Base-by-base conservation (phyloP, 2,888 invertebrate species). In the Herminia tarsipennalis region DNA sequence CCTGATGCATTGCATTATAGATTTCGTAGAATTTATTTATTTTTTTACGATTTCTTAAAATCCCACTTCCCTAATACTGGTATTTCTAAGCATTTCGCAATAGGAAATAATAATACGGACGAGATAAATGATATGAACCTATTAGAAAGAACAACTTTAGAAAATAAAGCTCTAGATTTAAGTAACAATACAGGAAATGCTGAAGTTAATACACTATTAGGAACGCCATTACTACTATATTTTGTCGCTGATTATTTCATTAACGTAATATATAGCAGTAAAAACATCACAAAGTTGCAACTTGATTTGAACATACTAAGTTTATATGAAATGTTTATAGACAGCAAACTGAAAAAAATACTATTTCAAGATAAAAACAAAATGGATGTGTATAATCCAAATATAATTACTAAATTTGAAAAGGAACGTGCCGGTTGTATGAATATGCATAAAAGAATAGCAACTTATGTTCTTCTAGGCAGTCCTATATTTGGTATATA, bases 261-360 rank as follows among this genome's bases (percentile, higher is more conserved):
- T 9, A 44, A 27, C n/a, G 13, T 64, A 5, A 30, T 42, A 38
- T 6, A 22, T 9, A 4, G 18, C 2, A 27, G 13, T 6, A 16
- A 27, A 29, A 35, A 9, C 1, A 14, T 18, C 1, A 17, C 17
- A 0, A 45, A 39, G 30, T 44, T 46, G 51, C 14, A 50, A 14
- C n/a, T 57, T 24, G 24, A 53, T 1, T 5, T 33, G 6, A 45
- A 51, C 17, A 48, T 49, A n/a, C 49, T 39, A 9, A 27, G 18
- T 0, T 42, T 61, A 8, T 61, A 52, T 8, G 54, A 61, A 37
- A 28, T 33, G 3, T 61, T 54, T 21, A 20, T 65, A 3, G 49
- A 48, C 34, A 52, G 40, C 0, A 56, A 58, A 48, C 25, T 63
- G 0, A 55, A 44, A 25, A 50, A 17, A 9, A 46, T 47, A 35